Base-by-base conservation (phyloP, 2,888 invertebrate species). In the Mesorhabditis spiculigera region DNA sequence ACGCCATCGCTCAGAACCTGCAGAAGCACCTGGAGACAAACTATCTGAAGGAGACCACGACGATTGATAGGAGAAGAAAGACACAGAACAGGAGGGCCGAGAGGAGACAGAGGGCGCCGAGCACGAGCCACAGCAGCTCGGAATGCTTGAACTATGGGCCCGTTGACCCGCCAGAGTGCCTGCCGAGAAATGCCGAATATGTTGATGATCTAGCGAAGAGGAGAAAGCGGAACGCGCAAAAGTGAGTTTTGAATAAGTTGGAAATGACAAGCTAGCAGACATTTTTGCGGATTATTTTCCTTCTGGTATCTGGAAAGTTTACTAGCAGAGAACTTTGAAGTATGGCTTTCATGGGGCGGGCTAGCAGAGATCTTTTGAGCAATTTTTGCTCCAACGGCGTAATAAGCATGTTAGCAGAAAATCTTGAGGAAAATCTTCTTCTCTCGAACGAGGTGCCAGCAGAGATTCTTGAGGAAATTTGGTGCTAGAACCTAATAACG, bases 71-170 rank as follows among this genome's bases (percentile, higher is more conserved):
- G 63, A 63, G 28, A 28, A 63, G 63, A 28, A 8, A 28, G 6
- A 28, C 41, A 28, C 63, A 63, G 10, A 8, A 28, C 41, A 63
- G 63, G 41, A 6, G 13, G 41, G 63, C 10, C n/a, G 58, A 50
- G n/a, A 50, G 58, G 58, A 50, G 58, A 3, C 58, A 50, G 3
- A 50, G n/a, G n/a, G 58, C 58, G n/a, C 58, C 58, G 58, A 13
- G 10, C 8, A 13, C 58, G 8, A 50, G 58, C n/a, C 58, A 50
- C 8, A 50, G 58, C 58, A 50, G 58, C 58, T 78, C 78, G 6
- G 81, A 81, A 63, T 80, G 79, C 63, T 74, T 81, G 45, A 74
- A 82, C 66, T 79, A 81, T 66, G 79, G 79, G 44, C 78, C 78
- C 42, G 78, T 81, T 67, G 79, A 81, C 62, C 79, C 79, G 63